Conservation (phyloP, 2,113 vertebrate species). For the Embiotoca jacksoni region DNA sequence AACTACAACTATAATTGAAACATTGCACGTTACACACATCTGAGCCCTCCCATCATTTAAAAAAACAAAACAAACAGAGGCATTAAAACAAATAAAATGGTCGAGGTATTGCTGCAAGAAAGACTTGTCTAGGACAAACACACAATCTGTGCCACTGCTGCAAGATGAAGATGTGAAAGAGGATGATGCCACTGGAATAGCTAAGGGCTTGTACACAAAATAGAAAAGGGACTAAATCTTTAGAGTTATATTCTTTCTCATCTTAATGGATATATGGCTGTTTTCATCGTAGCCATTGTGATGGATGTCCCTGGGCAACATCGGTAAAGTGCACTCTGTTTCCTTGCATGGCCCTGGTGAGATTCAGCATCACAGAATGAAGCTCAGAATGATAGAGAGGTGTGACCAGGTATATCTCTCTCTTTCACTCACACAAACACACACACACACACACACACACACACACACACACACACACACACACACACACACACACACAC, state of each 20-base stretch:
- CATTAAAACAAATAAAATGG: slow-evolving; percentile 55
- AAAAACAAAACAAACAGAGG: slow-evolving; percentile 35
- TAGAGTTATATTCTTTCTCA: slow-evolving; percentile 18
- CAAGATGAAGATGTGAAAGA: slow-evolving; percentile 5
- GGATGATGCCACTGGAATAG: neutral
- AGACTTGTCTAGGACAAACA: slow-evolving; percentile 18
- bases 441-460: neutral
- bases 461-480: neutral
- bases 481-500: slow-evolving; percentile 17
- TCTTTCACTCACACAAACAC: neutral
- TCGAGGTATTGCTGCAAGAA: slow-evolving; percentile 40
- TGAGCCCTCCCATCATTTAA: slow-evolving; percentile 31
- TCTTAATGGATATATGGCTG: slow-evolving; percentile 53
- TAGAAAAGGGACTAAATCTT: neutral
- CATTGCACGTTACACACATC: slow-evolving; percentile 60
- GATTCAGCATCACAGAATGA: slow-evolving; percentile 44
- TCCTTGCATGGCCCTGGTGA: slow-evolving; percentile 32
- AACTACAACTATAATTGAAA: slow-evolving; percentile 62
- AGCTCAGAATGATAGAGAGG: slow-evolving; percentile 59
- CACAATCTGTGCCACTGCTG: slow-evolving; percentile 19
- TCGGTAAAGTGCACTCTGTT: slow-evolving; percentile 66
- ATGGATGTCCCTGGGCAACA: slow-evolving; percentile 48
- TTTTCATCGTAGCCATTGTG: slow-evolving; percentile 30
- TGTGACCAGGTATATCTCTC: slow-evolving; percentile 57
- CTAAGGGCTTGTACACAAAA: slow-evolving; percentile 13